phyloP scores from a whole-genome alignment of 2,113 vertebrate species.

The Chlorodrepanis virens region DNA sequence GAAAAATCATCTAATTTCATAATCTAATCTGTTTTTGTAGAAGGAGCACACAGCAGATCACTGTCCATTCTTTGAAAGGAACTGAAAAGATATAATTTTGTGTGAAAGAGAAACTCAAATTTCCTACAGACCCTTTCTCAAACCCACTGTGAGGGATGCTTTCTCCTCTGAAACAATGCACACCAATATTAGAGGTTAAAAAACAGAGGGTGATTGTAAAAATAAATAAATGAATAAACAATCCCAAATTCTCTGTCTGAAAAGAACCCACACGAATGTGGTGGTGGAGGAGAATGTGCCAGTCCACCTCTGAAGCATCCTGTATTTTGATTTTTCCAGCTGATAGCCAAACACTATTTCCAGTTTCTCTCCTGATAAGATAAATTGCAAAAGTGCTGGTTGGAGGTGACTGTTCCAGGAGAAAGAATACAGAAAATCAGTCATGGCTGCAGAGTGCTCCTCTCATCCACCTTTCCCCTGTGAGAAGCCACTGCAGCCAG shows the following conservation, averaged over 20 bases:
- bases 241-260: not conserved
- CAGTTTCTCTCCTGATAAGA: not conserved
- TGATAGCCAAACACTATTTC: not conserved
- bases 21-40: not conserved
- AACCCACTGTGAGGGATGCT: too few species aligned
- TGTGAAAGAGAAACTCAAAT: not conserved
- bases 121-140: not conserved
- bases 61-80: not conserved
- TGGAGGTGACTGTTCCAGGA: not conserved
- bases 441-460: not conserved
- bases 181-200: not conserved
- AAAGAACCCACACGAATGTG: accelerated
- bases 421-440: too few species aligned
- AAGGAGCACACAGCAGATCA: not conserved
- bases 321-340: not conserved
- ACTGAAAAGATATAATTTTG: not conserved
- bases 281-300: too few species aligned
- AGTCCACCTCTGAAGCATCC: not conserved
- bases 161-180: not conserved
- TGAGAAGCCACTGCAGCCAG: not conserved
- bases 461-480: not conserved
- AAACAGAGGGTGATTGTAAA: not conserved
- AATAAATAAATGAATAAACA: not conserved
- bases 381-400: not conserved
- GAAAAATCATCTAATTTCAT: not conserved